Conservation (phyloP, 1,140 invertebrate genomes). For the Zaprionus capensis region DNA sequence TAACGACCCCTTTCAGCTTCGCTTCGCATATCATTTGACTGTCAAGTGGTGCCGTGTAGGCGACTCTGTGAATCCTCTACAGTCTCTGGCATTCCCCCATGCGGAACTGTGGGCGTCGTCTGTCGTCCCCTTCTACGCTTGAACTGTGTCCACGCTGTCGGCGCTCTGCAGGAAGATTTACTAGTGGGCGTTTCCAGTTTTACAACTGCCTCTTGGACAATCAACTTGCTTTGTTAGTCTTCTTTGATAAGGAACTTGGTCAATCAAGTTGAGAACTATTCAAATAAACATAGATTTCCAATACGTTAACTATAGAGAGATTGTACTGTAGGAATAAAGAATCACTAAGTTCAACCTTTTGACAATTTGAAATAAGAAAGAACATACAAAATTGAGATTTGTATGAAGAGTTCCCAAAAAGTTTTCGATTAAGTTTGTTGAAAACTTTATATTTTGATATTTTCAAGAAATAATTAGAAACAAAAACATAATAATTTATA, state of each 20-base stretch:
- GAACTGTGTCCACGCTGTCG: neutral
- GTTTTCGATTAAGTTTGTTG: too few species aligned
- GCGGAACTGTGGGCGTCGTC: neutral
- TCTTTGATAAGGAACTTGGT: neutral
- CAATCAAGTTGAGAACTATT: too few species aligned
- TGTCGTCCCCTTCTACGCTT: neutral
- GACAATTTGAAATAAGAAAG: too few species aligned
- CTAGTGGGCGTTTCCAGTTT: slow-evolving; percentile 3
- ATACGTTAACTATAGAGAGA: too few species aligned
- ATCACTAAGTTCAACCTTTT: too few species aligned
- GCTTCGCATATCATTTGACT: neutral
- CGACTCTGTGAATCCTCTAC: neutral
- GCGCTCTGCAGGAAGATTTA: neutral
- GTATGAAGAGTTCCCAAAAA: too few species aligned
- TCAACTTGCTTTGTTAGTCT: neutral
- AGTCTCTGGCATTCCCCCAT: neutral
- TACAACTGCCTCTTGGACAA: neutral
- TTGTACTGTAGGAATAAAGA: too few species aligned
- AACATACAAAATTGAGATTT: too few species aligned
- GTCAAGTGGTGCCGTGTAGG: neutral
- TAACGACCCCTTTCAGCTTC: neutral
- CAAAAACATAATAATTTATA: too few species aligned
- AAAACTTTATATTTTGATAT: too few species aligned
- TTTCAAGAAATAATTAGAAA: too few species aligned
- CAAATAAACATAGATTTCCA: too few species aligned